A percentile compares a stretch with the other conserved stretches of the same genome.
Conservation (phyloP, 2,888 invertebrate genomes). For the Drosophila mayaguana region DNA sequence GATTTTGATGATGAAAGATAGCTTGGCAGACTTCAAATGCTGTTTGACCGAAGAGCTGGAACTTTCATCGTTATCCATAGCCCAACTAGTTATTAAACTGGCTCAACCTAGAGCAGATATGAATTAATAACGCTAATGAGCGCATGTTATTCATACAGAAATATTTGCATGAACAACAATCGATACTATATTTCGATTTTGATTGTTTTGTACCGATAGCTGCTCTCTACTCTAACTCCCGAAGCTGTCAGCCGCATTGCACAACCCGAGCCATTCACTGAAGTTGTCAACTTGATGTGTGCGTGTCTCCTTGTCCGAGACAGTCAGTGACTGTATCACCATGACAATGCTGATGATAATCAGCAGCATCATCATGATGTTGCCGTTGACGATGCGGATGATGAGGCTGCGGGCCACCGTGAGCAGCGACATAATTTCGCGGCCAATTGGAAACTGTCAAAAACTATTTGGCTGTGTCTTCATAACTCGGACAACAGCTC, state of each 20-base stretch:
- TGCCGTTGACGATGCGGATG: neutral
- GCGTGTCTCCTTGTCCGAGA: conserved; percentile 23
- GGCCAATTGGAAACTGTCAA: conserved; percentile 72
- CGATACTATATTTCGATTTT: neutral
- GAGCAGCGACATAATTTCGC: conserved; percentile 53
- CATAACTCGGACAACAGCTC: conserved; percentile 62
- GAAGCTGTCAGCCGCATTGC: conserved; percentile 24
- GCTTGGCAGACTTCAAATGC: neutral
- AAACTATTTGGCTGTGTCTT: conserved; percentile 75
- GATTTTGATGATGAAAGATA: neutral
- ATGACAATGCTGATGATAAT: conserved; percentile 6
- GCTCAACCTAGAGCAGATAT: neutral
- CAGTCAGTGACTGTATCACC: conserved; percentile 26
- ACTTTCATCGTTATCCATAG: neutral
- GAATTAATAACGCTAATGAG: conserved; percentile 2
- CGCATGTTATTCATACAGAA: conserved; percentile 1
- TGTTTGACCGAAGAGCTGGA: neutral
- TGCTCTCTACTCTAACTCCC: neutral
- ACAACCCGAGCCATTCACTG: conserved; percentile 33
- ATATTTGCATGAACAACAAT: neutral
- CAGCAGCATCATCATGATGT: neutral
- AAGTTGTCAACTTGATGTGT: conserved; percentile 46
- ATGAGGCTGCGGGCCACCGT: conserved; percentile 44
- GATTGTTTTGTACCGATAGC: conserved; percentile 12
- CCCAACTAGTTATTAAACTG: neutral